Evolutionary conservation across 1,140 invertebrate genomes (phyloP), one percentile per base, ranked within the genome.

Genomic region (Acyrthosiphon pisum): DNA sequence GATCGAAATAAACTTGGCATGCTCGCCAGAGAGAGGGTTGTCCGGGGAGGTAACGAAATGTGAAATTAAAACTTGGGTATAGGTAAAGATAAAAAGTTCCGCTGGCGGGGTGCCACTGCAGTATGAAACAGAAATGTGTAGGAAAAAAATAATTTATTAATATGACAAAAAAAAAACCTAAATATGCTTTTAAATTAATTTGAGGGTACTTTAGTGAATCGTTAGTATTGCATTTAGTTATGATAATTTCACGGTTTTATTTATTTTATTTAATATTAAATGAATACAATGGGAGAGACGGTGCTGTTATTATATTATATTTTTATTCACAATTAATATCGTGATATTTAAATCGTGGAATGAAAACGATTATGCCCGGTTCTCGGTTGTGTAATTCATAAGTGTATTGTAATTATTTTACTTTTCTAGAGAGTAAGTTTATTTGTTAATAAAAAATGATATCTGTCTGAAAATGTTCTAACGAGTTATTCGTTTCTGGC

Each of bases 11-110:
- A 83, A 92, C 76, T 92, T 92, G 90, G 90, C 90, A 83, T 44
- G 26, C 9, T 83, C 76, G 1, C 41, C 2, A 2, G 41, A 50
- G 90, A 83, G 90, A 92, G 60, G 90, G 90, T 50, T 44, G 30
- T 81, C 56, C 9, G 90, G 56, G 41, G 41, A 4, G 90, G 37
- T 37, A 92, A 48, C 68, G 48, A 92, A 92, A 92, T 56, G 90
- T 92, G 60, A 81, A 92, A 92, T 92, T 92, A 92, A 92, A 92
- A 92, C 90, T 92, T 81, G 90, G 68, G 90, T 50, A 81, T 92
- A 92, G 90, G 90, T 37, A 41, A 92, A 90, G 56, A 90, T 68
- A 90, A 90, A 90, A 90, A 90, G 90, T 81, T 48, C 37, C n/a
- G 35, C 76, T 92, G 90, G 90, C 90, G 68, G n/a, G 35, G 37